Base-by-base conservation (phyloP, 1,140 invertebrate genomes). In the Drosophila oshimai region DNA sequence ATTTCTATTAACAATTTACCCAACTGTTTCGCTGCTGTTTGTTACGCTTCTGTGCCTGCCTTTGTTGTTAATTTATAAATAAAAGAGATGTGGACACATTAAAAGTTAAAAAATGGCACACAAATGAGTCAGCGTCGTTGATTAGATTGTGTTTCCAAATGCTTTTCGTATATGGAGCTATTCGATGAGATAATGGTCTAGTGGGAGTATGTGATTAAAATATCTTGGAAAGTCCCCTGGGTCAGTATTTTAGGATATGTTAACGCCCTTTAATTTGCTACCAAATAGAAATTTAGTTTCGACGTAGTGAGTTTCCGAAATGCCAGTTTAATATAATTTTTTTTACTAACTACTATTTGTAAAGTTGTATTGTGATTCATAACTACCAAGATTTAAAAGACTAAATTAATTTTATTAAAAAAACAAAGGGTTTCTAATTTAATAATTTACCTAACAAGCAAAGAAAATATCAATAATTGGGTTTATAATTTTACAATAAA, bases 31-130 rank as follows among this genome's bases (percentile, higher is more conserved):
- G 7, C 20, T 44, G 26, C 28, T 34, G 9, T 31, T 65, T 76
- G 80, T 87, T 44, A 80, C 61, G 81, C 75, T 80, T 78, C 55
- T 86, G 20, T 65, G 44, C 9, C 77, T 69, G 31, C 26, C 22
- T 20, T 58, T 64, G 68, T 79, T 60, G 13, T 37, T 37, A 20
- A 46, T 70, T 62, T 55, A 26, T 57, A 45, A 80, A 84, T 80
- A 86, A 80, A 80, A 86, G 58, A 37, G 18, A 58, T 51, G 13
- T 26, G 26, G 36, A 3, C 34, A 26, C 50, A 41, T 54, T 39
- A 45, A 62, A 60, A 34, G 22, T 20, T 44, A 44, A 45, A 67
- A 65, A 74, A 53, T 75, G 64, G 51, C 71, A 47, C 37, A 51
- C 33, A 29, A 9, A 65, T 84, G 81, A 86, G 71, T 86, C 80